Base-by-base conservation (phyloP, 2,797 vertebrate species). In the Corythornis leucogaster region DNA sequence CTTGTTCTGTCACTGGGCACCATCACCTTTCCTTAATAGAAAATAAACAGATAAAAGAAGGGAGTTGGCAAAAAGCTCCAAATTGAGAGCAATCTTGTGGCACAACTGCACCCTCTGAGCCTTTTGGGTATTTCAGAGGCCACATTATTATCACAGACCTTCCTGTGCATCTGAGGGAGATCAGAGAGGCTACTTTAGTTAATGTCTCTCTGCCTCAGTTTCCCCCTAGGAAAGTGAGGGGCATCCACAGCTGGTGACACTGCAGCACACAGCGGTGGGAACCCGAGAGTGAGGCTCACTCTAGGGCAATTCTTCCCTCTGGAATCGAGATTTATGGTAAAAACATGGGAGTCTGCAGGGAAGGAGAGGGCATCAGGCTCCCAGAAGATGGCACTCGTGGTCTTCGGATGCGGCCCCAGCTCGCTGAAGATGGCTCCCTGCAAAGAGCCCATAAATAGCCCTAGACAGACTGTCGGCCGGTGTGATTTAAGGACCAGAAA, bases 331-430 rank as follows among this genome's bases (percentile, higher is more conserved):
- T 91, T 63, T 30, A 20, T 4, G 73, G 22, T 48, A 1, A 8
- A 8, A 51, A 9, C 24, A 5, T 3, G 24, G 57, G 33, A 43
- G 3, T 40, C 51, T 26, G 59, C 17, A 17, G 31, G 28, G 45
- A 11, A 35, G 18, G 26, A 6, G 40, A 8, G 25, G 70, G 24
- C 11, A 24, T 50, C 30, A 6, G 33, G 2, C 5, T 33, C 73
- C 94, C 97, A 89, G 92, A 70, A 96, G 97, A 79, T 97, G 97
- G 93, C 94, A 79, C 93, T 97, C 75, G 35, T 86, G 96, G 19
- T 87, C 95, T 92, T 88, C 87, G 45, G 55, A 95, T 90, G 1
- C n/a, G 69, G 40, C 48, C 21, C 7, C 15, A 3, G 1, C 9
- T n/a, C 28, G 1, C 64, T 6, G 78, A 45, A 3, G 62, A 42